Conservation (phyloP, 2,888 invertebrate species). For the Polydrusus pterygomalis region DNA sequence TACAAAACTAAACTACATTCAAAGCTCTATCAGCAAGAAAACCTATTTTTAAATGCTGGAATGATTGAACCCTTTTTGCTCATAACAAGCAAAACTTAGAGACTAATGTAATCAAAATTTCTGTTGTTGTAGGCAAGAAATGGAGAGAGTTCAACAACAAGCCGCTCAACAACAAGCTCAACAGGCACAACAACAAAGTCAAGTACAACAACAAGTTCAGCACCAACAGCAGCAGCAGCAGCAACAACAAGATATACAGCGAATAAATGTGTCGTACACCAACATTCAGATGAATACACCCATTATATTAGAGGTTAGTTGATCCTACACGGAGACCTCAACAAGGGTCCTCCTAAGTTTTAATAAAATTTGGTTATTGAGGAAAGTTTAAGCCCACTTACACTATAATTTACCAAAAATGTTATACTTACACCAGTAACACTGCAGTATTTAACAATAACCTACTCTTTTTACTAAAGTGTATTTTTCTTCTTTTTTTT, state of each 20-base stretch:
- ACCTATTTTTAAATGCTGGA: too few relatives aligned
- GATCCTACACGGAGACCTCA: too few relatives aligned
- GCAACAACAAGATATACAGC: constrained; percentile 65
- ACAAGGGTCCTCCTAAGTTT: too few relatives aligned
- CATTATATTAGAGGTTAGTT: constrained; percentile 70
- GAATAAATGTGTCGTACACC: constrained; percentile 67
- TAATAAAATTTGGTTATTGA: too few relatives aligned
- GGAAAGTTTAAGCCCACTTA: too few relatives aligned
- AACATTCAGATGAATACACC: constrained; percentile 67
- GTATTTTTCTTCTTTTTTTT: constrained; percentile 40
- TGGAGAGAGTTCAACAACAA: constrained; percentile 55
- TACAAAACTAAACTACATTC: neutral
- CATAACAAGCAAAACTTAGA: too few relatives aligned
- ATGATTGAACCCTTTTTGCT: too few relatives aligned
- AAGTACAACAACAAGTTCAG: constrained; percentile 64
- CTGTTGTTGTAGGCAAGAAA: constrained; percentile 59
- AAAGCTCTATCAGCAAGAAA: too few relatives aligned
- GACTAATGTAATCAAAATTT: too few relatives aligned
- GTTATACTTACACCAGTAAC: too few relatives aligned
- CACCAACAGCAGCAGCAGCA: constrained; percentile 63
- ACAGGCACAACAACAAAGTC: constrained; percentile 57
- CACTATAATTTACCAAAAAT: too few relatives aligned
- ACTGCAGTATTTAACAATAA: too few relatives aligned
- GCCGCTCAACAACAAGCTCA: constrained; percentile 59
- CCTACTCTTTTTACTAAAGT: neutral